These are phyloP conservation scores for Coecobrya sp. DNA, from an alignment of 2,888 invertebrate species.

Conservation along the genomic window DNA sequence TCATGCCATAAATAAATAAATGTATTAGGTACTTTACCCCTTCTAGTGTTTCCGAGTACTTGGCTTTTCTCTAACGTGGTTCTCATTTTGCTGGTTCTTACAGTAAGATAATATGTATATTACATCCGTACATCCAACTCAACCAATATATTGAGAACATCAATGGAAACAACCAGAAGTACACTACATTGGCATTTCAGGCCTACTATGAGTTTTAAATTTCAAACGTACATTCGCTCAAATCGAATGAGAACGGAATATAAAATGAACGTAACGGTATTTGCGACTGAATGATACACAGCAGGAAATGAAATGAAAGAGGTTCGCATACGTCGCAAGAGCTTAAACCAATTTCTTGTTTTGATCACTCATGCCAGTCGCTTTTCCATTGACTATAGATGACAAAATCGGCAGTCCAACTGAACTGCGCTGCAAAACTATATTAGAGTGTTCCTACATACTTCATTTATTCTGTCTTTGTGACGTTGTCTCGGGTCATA, in stretches of 20 bases:
- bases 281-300: background rate
- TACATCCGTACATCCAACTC: background rate
- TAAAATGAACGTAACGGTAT: background rate
- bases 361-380: slow-evolving; percentile 1
- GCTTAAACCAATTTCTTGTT: slow-evolving; percentile 42
- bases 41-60: background rate
- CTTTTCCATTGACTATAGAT: slow-evolving; percentile 34
- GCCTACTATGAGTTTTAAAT: background rate
- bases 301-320: slow-evolving; percentile 33
- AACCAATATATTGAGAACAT: background rate
- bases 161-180: background rate
- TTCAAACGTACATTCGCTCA: background rate
- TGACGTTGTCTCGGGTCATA: slow-evolving; percentile 54
- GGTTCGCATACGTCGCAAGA: background rate
- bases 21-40: background rate
- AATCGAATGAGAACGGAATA: background rate
- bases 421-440: background rate
- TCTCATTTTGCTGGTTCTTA: background rate
- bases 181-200: background rate
- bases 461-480: slow-evolving; percentile 45
- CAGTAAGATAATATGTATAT: too few relatives aligned
- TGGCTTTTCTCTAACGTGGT: background rate
- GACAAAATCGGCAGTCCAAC: background rate
- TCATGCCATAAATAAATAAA: background rate
- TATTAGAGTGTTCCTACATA: background rate